Evolutionary conservation across 2,888 invertebrate genomes (phyloP), one percentile per base, ranked within the genome.

Genomic region (Cartodere bifasciata): DNA sequence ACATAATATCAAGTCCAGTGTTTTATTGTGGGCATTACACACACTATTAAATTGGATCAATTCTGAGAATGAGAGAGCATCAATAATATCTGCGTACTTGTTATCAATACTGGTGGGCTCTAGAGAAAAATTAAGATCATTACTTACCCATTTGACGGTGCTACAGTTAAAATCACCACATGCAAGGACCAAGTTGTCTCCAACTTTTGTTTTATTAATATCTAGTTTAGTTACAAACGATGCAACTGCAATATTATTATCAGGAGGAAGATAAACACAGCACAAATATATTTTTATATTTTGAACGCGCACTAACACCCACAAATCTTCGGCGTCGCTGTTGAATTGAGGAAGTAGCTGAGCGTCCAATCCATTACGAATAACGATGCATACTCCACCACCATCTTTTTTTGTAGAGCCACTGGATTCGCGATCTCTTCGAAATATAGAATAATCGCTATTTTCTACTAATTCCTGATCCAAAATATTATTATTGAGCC

Each of bases 201-300:
- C 17, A 16, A 27, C 9, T n/a, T 27, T 16, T 13, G 10, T 4
- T 9, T 9, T 27, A 4, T 27, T 13, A 9, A 16, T 9, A 3
- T 27, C 27, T 16, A 26, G 16, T 4, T 26, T 26, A 16, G 16
- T 26, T 15, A 15, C 11, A 9, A 26, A 14, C 3, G 26, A 26
- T 16, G 15, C 26, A 26, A 16, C 15, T 16, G 11, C 15, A 9
- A 16, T 16, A 26, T 26, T 16, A 6, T 26, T 16, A 26, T 16
- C 26, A n/a, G 26, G 26, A 11, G 26, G 26, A 4, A 26, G 15
- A 26, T 26, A 26, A 3, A 15, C 15, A 26, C 26, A 26, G 10
- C 26, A 26, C 10, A 26, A 13, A 10, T 10, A 16, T 3, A 16
- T 13, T n/a, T 7, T 27, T 10, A 13, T 16, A 17, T 7, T 27